Percentiles rank a stretch among this genome's conserved stretches.
These are phyloP conservation scores for Lytechinus variegatus DNA, from an alignment of 35 echinoderm and acorn worm species.

Conservation along the genomic window DNA sequence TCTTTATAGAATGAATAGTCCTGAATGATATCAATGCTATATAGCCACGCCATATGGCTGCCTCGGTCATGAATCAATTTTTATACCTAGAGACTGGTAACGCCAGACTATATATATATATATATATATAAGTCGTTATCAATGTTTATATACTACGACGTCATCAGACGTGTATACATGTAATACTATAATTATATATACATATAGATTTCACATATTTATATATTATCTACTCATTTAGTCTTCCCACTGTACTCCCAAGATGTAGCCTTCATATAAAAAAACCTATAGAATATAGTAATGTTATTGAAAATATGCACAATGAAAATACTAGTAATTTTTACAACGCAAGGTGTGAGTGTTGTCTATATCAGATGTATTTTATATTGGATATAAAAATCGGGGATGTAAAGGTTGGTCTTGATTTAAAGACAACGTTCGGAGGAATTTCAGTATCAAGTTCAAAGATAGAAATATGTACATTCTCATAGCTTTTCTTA, in stretches of 20 bases:
- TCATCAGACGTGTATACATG: neutral
- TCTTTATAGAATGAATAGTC: no score
- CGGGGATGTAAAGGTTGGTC: neutral
- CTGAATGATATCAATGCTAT: no score
- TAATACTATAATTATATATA: no score
- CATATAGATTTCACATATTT: conserved; percentile 1
- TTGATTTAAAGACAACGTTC: neutral
- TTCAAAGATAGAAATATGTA: no score
- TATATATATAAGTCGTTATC: neutral
- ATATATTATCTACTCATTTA: neutral
- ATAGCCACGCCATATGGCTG: neutral
- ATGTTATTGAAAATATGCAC: neutral
- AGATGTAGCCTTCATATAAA: neutral
- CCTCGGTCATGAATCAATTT: neutral
- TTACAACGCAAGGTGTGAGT: neutral
- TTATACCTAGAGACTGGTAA: neutral
- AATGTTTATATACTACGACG: neutral
- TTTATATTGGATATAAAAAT: neutral
- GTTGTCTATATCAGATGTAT: neutral
- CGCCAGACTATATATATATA: no score
- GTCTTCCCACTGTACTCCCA: neutral
- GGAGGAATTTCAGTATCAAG: neutral
- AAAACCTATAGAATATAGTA: neutral
- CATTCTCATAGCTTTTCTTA: no score
- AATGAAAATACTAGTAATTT: neutral